phyloP scores from a whole-genome alignment of 35 echinoderm and acorn worm species.

The Amphiura filiformis region DNA sequence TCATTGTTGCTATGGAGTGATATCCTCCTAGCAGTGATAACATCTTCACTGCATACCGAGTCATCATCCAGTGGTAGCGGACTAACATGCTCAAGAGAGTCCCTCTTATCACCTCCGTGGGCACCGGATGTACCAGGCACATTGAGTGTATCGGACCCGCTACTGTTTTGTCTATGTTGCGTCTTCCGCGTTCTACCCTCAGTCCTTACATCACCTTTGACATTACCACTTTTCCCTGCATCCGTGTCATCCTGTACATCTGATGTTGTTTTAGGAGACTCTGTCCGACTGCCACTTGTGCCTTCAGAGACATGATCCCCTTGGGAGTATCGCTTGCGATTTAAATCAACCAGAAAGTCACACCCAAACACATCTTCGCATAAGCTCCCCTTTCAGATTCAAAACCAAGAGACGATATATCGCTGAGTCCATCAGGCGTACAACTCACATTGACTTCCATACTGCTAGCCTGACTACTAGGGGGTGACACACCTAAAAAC shows the following conservation, averaged over 20 bases:
- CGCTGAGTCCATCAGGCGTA: slow-evolving; percentile 34
- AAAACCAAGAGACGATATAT: slow-evolving; percentile 36
- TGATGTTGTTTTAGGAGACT: background rate
- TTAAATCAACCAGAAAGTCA: background rate
- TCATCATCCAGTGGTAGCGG: slow-evolving; percentile 32
- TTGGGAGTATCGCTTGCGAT: background rate
- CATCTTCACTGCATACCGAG: slow-evolving; percentile 47
- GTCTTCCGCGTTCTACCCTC: background rate
- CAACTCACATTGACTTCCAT: slow-evolving; percentile 48
- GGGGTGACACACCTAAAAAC: slow-evolving; percentile 34
- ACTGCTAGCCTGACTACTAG: slow-evolving; percentile 23
- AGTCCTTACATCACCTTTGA: background rate
- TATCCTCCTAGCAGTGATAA: slow-evolving; percentile 30
- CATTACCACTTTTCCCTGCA: too few species aligned
- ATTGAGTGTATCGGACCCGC: background rate
- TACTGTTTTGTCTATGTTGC: background rate
- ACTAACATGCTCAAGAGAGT: slow-evolving; percentile 3
- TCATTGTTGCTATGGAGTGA: background rate
- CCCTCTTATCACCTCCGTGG: background rate
- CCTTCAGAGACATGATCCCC: background rate
- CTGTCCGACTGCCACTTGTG: background rate
- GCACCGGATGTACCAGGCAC: background rate
- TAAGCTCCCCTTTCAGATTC: slow-evolving; percentile 31
- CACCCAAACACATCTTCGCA: slow-evolving; percentile 18
- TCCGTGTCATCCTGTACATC: background rate